Percentiles rank a stretch among this genome's conserved stretches.
phyloP scores from a whole-genome alignment of 2,797 vertebrate species.

The Graptemys geographica region DNA sequence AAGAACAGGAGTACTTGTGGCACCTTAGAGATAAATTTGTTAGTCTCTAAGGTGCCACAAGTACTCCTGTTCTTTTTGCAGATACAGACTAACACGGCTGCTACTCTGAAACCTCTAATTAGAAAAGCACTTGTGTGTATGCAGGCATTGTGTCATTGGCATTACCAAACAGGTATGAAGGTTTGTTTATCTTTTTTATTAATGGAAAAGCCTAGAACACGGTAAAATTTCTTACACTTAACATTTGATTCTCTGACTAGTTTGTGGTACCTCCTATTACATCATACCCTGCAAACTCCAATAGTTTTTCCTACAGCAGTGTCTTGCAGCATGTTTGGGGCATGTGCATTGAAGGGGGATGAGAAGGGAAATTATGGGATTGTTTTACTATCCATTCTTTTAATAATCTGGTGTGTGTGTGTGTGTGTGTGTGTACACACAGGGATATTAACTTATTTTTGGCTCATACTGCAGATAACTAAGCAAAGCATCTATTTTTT shows the following conservation, averaged over 20 bases:
- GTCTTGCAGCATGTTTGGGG: not conserved
- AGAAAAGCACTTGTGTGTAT: not conserved
- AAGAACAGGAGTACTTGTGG: no score
- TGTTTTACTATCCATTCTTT: not conserved
- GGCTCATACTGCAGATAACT: not conserved
- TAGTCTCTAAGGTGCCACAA: no score
- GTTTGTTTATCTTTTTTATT: not conserved
- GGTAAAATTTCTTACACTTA: not conserved
- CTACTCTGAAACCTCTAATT: not conserved
- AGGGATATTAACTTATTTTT: not conserved
- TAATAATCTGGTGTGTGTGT: not conserved
- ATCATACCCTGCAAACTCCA: not conserved
- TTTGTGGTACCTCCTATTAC: not conserved
- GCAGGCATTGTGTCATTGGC: not conserved
- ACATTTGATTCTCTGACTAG: not conserved
- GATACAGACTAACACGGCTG: no score
- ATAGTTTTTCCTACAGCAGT: not conserved
- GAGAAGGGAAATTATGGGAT: not conserved
- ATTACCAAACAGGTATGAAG: not conserved
- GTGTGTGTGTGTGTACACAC: not conserved
- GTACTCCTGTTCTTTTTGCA: no score
- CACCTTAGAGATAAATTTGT: no score
- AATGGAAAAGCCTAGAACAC: not conserved
- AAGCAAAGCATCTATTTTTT: not conserved
- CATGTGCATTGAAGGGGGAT: fast-evolving